A percentile compares a stretch with the other conserved stretches of the same genome.
Evolutionary conservation across 2,113 vertebrate genomes (phyloP).

Genomic region (Toxotes jaculatrix): DNA sequence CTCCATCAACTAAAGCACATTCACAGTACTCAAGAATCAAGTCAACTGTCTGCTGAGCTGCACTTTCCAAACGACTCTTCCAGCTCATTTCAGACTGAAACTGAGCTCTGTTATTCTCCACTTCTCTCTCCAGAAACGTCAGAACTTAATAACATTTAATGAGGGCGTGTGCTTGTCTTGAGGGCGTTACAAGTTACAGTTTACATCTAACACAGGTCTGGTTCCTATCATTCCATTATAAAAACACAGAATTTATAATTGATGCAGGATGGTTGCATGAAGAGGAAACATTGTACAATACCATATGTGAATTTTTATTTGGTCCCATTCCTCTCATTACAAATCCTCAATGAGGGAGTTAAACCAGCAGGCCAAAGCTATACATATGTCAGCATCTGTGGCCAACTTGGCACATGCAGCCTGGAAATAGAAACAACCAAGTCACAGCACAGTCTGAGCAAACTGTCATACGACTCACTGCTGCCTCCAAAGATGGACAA

Average conservation of each 20-base stretch:
- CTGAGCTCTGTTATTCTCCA: slow-evolving; percentile 45
- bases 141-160: slow-evolving; percentile 64
- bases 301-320: slow-evolving; percentile 34
- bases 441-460: slow-evolving; percentile 53
- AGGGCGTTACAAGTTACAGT: slow-evolving; percentile 50
- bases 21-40: background rate
- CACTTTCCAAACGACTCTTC: slow-evolving; percentile 25
- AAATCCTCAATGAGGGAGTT: slow-evolving; percentile 25
- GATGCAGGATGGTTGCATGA: background rate
- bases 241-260: slow-evolving; percentile 5
- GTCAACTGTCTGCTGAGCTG: slow-evolving; percentile 27
- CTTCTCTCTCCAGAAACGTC: slow-evolving; percentile 39
- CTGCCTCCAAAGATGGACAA: slow-evolving; percentile 36
- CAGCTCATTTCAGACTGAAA: slow-evolving; percentile 43
- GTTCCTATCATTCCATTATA: slow-evolving; percentile 35
- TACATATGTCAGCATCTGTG: slow-evolving; percentile 59
- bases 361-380: slow-evolving; percentile 28
- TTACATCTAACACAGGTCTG: slow-evolving; percentile 37
- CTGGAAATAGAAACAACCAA: slow-evolving; percentile 63
- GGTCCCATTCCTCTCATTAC: slow-evolving; percentile 20
- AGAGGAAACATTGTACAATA: slow-evolving; percentile 9
- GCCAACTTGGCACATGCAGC: slow-evolving; percentile 59
- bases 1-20: slow-evolving; percentile 35
- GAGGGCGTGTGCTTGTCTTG: slow-evolving; percentile 62
- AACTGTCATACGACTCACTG: slow-evolving; percentile 28